Evolutionary conservation across 2,113 vertebrate genomes (phyloP), one percentile per base, ranked within the genome.

Genomic region (Ptilonorhynchus violaceus): DNA sequence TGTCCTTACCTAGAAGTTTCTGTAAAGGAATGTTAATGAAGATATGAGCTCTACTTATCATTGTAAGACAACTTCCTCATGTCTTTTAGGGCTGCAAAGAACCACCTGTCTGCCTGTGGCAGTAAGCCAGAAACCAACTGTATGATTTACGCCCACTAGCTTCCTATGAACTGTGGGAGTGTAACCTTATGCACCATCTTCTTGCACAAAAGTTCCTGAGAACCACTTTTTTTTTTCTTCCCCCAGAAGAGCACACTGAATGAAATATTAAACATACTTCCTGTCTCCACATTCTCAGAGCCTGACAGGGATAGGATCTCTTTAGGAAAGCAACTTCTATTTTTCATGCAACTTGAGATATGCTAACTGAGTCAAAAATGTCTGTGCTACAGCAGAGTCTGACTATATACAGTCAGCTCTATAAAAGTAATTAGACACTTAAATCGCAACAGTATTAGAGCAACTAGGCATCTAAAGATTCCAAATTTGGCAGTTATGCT

Each of bases 31-130:
- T 88, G 88, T 63, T 91, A 76, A 88, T 28, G 37, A 96, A 96
- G 60, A 37, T 91, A 52, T 75, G 59, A 96, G 50, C 92, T 95
- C 80, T 78, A 75, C 33, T 94, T 93, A 96, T 94, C 94, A 79
- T 25, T 63, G 72, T 93, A 82, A 95, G 52, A 28, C 68, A 44
- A 56, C 50, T 96, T 96, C 84, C 76, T 88, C 56, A 23, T 35
- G 31, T 68, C 55, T 91, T 96, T 90, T 22, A 76, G 59, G 68
- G 79, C 73, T 88, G 76, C 84, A 77, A 78, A 94, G 74, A 94
- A 52, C 92, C 97, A 97, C 97, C 97, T 98, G 96, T 95, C 90
- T 92, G 55, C 76, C 62, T n/a, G 25, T 97, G 97, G 93, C 95
- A 91, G 84, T 6, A 31, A 4, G 92, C 96, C 97, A 98, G 89